Evolutionary conservation across 2,113 vertebrate species (phyloP), one percentile per base, ranked within the genome.

Genomic region (Nothocercus julius): DNA sequence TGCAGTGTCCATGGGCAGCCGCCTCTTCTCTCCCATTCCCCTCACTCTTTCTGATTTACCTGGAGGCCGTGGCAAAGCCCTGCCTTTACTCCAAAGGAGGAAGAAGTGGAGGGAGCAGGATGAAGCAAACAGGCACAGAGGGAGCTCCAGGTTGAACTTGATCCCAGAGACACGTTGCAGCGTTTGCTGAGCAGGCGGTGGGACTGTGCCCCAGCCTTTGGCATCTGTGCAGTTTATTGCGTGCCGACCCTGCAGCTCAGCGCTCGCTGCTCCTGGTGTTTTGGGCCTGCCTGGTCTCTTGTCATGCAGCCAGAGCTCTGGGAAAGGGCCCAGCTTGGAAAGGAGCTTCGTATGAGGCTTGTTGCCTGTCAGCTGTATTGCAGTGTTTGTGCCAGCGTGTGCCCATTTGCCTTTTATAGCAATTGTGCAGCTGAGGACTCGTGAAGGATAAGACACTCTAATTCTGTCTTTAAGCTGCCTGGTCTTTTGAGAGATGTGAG

Each of bases 1-100:
- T 25, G 30, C 38, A 3, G 3, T 1, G 2, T 66, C 10, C 8
- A 32, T 7, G n/a, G 27, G 49, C 40, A 91, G 54, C 14, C 6
- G 82, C 2, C 7, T 40, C 18, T 58, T 78, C 0, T 0, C 8
- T 94, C 0, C 0, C 8, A 3, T 18, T 49, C 18, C 32, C 2
- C 1, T 5, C 2, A 82, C 54, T 18, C 20, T 81, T 36, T 61
- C 36, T 30, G 0, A 1, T 21, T 5, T 69, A 16, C 3, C 0
- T 5, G 2, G 10, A 42, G 32, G 5, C 34, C 51, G 44, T 72
- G 25, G 75, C 63, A 72, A 27, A 88, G 63, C 38, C 44, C 9
- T 62, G 8, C 36, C 18, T 40, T 70, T 63, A 59, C n/a, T 87
- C 11, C 25, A 34, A 90, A 45, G 5, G 13, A 18, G 54, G 13